Conservation (phyloP, 1,140 invertebrate genomes). For the Anastatus disparis region DNA sequence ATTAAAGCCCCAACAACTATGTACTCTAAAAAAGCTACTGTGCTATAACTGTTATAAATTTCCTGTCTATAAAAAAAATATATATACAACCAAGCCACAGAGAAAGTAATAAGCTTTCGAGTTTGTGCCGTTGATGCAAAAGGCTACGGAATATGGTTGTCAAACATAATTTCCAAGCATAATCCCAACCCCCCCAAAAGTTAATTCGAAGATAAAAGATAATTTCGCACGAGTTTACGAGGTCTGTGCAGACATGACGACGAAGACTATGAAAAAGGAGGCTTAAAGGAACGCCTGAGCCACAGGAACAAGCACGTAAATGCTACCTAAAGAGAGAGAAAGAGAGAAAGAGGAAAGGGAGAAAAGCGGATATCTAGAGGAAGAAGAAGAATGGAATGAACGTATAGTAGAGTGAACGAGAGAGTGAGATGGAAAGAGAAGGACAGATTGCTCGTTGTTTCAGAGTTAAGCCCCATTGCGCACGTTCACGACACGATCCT, state of each 20-base stretch:
- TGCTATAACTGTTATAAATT: background rate
- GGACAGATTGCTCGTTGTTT: conserved; percentile 41
- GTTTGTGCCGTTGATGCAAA: background rate
- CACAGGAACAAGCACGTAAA: conserved; percentile 25
- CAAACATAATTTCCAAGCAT: conserved; percentile 25
- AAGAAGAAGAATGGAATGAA: background rate
- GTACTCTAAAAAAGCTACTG: background rate
- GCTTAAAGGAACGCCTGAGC: conserved; percentile 11
- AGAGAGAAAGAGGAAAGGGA: background rate
- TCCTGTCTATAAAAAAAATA: no score
- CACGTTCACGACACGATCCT: conserved; percentile 40
- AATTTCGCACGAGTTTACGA: conserved; percentile 37
- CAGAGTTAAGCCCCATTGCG: conserved; percentile 46
- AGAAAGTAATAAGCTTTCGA: conserved; percentile 4
- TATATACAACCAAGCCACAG: background rate
- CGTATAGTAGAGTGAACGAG: background rate
- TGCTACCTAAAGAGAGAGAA: background rate
- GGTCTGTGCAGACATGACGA: background rate
- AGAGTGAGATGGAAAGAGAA: conserved; percentile 19
- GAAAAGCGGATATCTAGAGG: background rate
- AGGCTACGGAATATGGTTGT: conserved; percentile 14
- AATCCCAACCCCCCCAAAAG: conserved; percentile 27
- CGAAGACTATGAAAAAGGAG: conserved; percentile 33
- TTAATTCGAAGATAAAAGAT: conserved; percentile 39
- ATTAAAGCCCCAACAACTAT: no score